A percentile compares a stretch with the other conserved stretches of the same genome.
These are phyloP conservation scores for Cotesia chilonis DNA, from an alignment of 1,140 invertebrate species.

Conservation along the genomic window DNA sequence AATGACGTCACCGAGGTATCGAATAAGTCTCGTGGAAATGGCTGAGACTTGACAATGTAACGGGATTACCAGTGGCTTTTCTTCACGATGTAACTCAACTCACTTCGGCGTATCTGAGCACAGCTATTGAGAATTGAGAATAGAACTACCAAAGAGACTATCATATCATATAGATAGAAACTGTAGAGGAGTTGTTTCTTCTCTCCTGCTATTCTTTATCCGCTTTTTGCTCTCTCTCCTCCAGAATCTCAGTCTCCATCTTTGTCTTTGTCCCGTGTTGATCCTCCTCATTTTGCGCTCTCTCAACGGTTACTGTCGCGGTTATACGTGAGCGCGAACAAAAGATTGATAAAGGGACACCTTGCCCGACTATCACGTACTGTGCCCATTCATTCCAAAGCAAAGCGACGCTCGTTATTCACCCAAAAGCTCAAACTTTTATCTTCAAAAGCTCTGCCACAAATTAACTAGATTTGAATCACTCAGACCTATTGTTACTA, in stretches of 20 bases:
- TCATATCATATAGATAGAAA: no score
- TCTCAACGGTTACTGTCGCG: neutral
- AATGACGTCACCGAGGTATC: no score
- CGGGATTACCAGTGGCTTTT: no score
- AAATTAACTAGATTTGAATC: no score
- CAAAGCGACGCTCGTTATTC: slow-evolving; percentile 31
- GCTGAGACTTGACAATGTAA: no score
- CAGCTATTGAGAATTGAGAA: no score
- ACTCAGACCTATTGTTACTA: no score
- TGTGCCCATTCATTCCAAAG: slow-evolving; percentile 17
- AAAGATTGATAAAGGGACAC: slow-evolving; percentile 32
- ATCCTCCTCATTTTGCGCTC: neutral
- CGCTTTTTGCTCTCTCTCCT: neutral
- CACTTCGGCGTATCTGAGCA: no score
- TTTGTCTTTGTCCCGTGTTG: neutral
- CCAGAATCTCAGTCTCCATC: neutral
- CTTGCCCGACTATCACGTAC: slow-evolving; percentile 17
- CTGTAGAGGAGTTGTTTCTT: neutral
- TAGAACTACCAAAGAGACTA: no score
- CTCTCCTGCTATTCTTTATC: neutral
- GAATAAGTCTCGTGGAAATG: no score
- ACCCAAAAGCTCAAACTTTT: neutral
- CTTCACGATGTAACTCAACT: no score
- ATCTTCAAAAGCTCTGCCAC: no score
- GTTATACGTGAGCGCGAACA: slow-evolving; percentile 21